Base-by-base conservation (phyloP, 2,113 vertebrate genomes). In the Stigmatopora nigra region DNA sequence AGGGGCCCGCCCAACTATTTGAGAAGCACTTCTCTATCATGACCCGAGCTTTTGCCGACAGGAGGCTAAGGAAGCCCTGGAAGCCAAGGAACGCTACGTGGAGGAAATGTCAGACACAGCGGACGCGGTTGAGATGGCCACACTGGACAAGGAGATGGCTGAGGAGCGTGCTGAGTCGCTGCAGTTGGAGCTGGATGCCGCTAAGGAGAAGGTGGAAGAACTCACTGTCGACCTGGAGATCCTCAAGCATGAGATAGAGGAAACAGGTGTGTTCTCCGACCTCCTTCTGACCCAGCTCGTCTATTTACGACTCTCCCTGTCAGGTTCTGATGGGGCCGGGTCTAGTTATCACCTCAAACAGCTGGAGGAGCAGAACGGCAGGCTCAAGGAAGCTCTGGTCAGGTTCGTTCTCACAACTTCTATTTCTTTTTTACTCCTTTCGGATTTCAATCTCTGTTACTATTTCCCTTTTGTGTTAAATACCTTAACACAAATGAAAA, bases 51-150 rank as follows among this genome's bases (percentile, higher is more conserved):
- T 38, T 10, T 38, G 38, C 61, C 16, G 20, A 22, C 70, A 98
- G 97, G 97, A 98, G 85, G 94, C 95, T 53, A 97, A 94, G 58
- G 97, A 99, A 44, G 95, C 96, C 0, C 70, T 92, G 82, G 97
- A 99, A 77, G 95, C 95, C 1, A 94, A 95, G 83, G 97, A 98
- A 12, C 92, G 49, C 38, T 99, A 99, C 87, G 93, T 97, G 94
- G 97, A 99, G 84, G 97, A 98, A 90, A 98, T 98, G 97, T 93
- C 96, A 0, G 96, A 99, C 85, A 97, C 96, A 0, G 95, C 95
- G 0, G 97, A 99, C 0, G 97, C 96, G 7, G 96, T 99, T 0
- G 97, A 99, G 81, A 99, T 99, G 97, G 97, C 97, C 10, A 99
- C 97, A 0, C 91, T 99, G 85, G 97, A 99, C 79, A 99, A 98